Evolutionary conservation across 2,113 vertebrate species (phyloP).

Genomic region (Tachysurus vachellii): DNA sequence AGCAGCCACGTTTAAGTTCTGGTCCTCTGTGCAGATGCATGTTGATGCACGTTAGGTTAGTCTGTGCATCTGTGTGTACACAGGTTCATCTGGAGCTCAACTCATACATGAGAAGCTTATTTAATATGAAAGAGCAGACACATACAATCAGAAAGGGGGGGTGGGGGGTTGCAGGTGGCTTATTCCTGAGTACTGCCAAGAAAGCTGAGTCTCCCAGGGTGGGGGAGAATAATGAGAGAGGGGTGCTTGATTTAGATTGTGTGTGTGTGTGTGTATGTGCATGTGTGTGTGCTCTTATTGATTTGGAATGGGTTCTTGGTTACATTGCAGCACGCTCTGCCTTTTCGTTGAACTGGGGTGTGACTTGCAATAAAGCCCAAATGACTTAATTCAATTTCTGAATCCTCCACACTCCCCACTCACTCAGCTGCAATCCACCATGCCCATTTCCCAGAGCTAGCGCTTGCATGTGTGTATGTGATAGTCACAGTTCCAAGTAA

Average conservation of each 20-base stretch:
- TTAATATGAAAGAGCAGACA: conserved; percentile 44
- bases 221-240: conserved; percentile 67
- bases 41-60: conserved; percentile 28
- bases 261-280: conserved; percentile 42
- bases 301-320: conserved; percentile 69
- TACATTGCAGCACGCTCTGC: conserved; percentile 67
- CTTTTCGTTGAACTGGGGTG: conserved; percentile 69
- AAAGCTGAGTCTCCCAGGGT: conserved; percentile 72
- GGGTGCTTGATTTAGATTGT: conserved; percentile 70
- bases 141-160: conserved; percentile 38
- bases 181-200: conserved; percentile 69
- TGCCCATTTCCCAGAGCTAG: conserved; percentile 71
- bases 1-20: conserved; percentile 35
- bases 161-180: conserved; percentile 73
- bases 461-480: conserved; percentile 56
- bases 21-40: conserved; percentile 33
- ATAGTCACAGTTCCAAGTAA: conserved; percentile 63
- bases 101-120: conserved; percentile 39
- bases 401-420: conserved; percentile 66
- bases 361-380: conserved; percentile 68
- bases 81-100: conserved; percentile 50
- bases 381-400: conserved; percentile 77
- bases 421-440: conserved; percentile 68
- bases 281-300: conserved; percentile 69
- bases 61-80: conserved; percentile 38